A percentile compares a stretch with the other conserved stretches of the same genome.
These are phyloP conservation scores for Megamerina dolium DNA, from an alignment of 2,888 invertebrate genomes.

Conservation along the genomic window DNA sequence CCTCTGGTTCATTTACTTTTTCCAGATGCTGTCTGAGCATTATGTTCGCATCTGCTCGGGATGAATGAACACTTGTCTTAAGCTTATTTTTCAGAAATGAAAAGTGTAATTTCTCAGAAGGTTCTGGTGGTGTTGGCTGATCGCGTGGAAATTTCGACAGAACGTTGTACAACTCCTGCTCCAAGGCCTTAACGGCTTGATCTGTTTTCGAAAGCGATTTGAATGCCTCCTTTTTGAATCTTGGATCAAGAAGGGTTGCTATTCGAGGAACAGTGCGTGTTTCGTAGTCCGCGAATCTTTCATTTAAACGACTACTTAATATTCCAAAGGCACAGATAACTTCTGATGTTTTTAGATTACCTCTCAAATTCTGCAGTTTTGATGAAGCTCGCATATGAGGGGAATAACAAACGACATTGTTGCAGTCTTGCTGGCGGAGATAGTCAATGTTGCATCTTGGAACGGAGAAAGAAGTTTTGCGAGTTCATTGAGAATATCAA, in stretches of 20 bases:
- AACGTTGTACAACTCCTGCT: too few relatives aligned
- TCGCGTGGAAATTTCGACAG: too few relatives aligned
- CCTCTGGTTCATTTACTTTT: too few relatives aligned
- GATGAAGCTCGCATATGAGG: constrained; percentile 1
- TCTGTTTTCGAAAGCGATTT: constrained; percentile 2
- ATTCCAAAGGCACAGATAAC: constrained; percentile 1
- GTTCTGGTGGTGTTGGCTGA: too few relatives aligned
- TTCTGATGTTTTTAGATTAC: not conserved
- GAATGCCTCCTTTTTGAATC: constrained; percentile 3
- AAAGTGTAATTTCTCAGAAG: too few relatives aligned
- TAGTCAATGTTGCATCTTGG: constrained; percentile 2
- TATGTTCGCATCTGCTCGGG: too few relatives aligned
- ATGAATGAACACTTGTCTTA: too few relatives aligned
- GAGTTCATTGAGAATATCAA: not conserved
- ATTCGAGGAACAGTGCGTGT: too few relatives aligned
- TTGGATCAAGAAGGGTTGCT: too few relatives aligned
- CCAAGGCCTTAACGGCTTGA: too few relatives aligned
- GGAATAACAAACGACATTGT: constrained; percentile 4
- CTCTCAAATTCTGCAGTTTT: constrained; percentile 1
- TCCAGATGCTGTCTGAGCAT: too few relatives aligned
- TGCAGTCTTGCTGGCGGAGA: not conserved
- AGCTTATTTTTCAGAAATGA: too few relatives aligned
- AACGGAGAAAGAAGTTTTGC: not conserved
- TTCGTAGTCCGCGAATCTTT: constrained; percentile 7
- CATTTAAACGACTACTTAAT: constrained; percentile 2